Evolutionary conservation across 2,797 vertebrate genomes (phyloP).

Genomic region (Paguma larvata): DNA sequence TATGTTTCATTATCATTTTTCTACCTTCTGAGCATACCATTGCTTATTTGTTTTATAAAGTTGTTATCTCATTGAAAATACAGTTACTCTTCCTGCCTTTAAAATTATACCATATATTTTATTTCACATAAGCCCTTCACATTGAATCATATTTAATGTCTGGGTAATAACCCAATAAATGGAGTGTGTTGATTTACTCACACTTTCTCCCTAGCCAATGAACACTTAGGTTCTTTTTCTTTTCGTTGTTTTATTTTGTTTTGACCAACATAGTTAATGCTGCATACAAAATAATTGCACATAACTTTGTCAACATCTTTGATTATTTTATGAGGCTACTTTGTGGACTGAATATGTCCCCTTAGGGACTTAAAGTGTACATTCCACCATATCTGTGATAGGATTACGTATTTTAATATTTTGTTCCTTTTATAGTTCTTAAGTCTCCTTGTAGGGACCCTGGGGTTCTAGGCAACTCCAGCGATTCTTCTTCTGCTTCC

Average conservation of each 20-base stretch:
- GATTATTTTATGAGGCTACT: not conserved
- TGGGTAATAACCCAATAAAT: not conserved
- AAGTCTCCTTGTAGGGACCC: not conserved
- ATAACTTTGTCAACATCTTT: not conserved
- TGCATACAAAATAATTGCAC: not conserved
- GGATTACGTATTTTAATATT: not conserved
- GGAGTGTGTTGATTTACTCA: not conserved
- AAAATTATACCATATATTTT: not conserved
- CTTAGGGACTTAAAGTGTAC: not conserved
- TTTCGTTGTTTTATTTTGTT: not conserved
- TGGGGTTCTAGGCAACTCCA: not conserved
- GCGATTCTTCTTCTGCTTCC: not conserved
- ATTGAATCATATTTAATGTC: not conserved
- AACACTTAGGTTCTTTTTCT: not conserved
- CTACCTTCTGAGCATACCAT: not conserved
- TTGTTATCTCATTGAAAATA: not conserved
- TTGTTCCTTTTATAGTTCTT: not conserved
- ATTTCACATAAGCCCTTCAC: not conserved
- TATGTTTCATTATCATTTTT: not conserved
- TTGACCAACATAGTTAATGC: not conserved
- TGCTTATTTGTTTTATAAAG: not conserved
- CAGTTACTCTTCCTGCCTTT: not conserved
- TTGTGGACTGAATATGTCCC: not conserved
- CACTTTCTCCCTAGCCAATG: not conserved
- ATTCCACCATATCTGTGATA: not conserved